phyloP scores from a whole-genome alignment of 2,113 vertebrate species.

The Paradoxurus hermaphroditus region DNA sequence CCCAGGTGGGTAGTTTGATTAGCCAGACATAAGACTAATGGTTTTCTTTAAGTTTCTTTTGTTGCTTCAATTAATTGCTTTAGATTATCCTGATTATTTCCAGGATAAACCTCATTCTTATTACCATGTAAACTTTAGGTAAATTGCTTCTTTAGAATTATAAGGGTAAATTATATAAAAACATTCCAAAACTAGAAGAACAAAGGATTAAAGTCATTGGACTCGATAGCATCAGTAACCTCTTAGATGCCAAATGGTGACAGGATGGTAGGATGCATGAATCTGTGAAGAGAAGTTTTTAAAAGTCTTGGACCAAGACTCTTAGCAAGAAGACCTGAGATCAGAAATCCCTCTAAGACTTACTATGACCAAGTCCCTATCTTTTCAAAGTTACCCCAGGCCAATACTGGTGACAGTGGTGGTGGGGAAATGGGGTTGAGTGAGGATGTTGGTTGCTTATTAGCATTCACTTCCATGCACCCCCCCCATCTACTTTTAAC shows the following conservation, averaged over 20 bases:
- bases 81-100: background rate
- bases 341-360: background rate
- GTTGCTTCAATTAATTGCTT: conserved; percentile 8
- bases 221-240: background rate
- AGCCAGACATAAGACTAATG: background rate
- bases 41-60: background rate
- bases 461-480: background rate
- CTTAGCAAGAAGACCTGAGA: background rate
- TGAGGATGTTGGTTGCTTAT: background rate
- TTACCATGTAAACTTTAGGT: background rate
- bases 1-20: background rate
- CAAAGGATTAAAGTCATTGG: background rate
- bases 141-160: background rate
- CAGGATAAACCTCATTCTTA: background rate
- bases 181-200: background rate
- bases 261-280: background rate
- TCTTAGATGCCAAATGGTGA: background rate
- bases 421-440: background rate
- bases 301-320: background rate
- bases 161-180: background rate
- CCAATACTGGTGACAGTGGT: background rate
- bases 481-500: background rate
- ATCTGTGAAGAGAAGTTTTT: background rate
- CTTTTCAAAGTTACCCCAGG: background rate
- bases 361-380: background rate